Conservation (phyloP, 2,797 vertebrate genomes). For the Neomorphus geoffroyi region DNA sequence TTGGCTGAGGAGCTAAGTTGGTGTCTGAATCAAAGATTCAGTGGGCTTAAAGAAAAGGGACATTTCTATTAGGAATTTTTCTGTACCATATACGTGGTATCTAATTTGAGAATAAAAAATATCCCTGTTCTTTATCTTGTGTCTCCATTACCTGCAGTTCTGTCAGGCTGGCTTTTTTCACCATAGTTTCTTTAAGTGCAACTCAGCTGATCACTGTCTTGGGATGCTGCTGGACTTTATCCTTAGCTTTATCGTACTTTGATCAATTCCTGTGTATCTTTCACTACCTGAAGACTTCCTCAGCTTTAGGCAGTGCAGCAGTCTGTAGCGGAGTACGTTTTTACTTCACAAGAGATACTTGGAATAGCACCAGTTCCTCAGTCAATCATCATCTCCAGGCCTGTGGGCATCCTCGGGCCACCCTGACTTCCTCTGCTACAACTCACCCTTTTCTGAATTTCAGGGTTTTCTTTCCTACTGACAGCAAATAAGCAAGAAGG, state of each 20-base stretch:
- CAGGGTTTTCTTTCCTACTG: neutral
- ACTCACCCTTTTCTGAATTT: neutral
- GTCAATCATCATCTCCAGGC: neutral
- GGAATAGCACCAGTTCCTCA: neutral
- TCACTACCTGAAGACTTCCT: neutral
- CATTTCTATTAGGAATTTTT: neutral
- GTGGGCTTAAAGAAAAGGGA: neutral
- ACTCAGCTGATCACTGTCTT: neutral
- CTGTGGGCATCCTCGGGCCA: neutral
- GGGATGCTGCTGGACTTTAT: neutral
- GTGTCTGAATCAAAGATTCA: neutral
- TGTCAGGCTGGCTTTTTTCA: neutral
- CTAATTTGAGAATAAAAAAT: neutral
- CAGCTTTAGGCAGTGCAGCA: neutral
- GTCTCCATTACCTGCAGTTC: neutral
- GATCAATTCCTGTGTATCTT: neutral
- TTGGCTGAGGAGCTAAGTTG: neutral
- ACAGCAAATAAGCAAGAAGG: neutral
- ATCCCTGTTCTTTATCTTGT: neutral
- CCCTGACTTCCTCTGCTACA: neutral
- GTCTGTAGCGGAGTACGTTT: neutral
- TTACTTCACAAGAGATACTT: accelerated
- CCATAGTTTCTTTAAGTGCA: neutral
- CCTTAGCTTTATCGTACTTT: neutral
- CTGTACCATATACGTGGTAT: neutral